Evolutionary conservation across 2,113 vertebrate genomes (phyloP), one percentile per base, ranked within the genome.

Genomic region (Megaceryle maxima): DNA sequence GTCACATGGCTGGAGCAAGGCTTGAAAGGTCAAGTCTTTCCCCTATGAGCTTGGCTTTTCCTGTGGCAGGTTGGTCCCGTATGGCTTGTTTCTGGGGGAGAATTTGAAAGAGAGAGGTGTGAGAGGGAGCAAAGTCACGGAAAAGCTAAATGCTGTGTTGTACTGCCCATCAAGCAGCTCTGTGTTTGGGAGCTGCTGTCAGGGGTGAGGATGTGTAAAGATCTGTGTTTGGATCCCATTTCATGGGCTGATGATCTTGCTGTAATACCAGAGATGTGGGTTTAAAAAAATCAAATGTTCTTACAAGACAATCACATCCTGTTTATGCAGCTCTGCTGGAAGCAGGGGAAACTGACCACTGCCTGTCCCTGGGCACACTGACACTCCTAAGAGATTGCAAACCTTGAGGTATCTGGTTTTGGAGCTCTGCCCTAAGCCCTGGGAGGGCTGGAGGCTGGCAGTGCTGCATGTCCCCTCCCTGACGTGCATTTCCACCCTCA

Each of bases 401-500:
- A 63, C 56, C 1, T 0, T 17, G 28, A 14, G 25, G 12, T 15
- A 4, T 2, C 48, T 72, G 77, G 1, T 33, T 55, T 28, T 75
- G 94, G 35, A 2, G 8, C 76, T n/a, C 9, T 90, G 37, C 50
- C 66, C 78, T 37, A 20, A 76, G 43, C 18, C 50, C 15, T 11
- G 31, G 35, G 26, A 37, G 31, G 59, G 17, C 37, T 10, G 3
- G 74, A 25, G 43, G 53, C 35, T 31, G 86, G 57, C 70, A 51
- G 56, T 7, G 68, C 93, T 81, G 55, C 1, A 3, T 22, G 37
- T 59, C 46, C 57, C 73, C 29, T 50, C 66, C 72, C n/a, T 20
- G 50, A 21, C 35, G 80, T 1, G 0, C 1, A 1, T 25, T 57
- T 14, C 44, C 41, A n/a, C 39, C 43, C 39, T 44, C 10, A 0